phyloP scores from a whole-genome alignment of 2,888 invertebrate genomes.

The Microchrysa polita region DNA sequence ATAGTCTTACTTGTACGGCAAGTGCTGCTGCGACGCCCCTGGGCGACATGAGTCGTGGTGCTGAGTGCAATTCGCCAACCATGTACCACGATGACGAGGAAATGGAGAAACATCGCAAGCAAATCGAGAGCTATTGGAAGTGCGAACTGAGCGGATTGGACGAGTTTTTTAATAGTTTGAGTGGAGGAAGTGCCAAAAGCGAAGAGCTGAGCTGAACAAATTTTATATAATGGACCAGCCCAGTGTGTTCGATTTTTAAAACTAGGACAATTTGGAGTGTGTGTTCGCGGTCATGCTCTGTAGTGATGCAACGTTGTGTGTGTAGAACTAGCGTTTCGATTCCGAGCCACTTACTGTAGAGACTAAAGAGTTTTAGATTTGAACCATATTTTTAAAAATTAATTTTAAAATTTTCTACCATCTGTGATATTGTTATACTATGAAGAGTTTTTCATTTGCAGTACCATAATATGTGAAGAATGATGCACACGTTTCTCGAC shows the following conservation, averaged over 20 bases:
- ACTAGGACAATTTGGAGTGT: not conserved
- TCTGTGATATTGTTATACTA: slow-evolving; percentile 58
- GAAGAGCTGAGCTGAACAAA: slow-evolving; percentile 5
- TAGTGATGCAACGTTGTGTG: too few species aligned
- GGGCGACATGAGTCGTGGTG: too few species aligned
- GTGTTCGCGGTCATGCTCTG: too few species aligned
- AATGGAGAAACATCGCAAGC: slow-evolving; percentile 55
- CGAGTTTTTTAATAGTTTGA: slow-evolving; percentile 69
- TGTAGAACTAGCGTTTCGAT: not conserved
- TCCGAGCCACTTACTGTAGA: not conserved
- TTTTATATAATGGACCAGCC: not conserved
- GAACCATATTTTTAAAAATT: slow-evolving; percentile 5
- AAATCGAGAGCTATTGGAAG: slow-evolving; percentile 60
- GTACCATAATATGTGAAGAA: slow-evolving; percentile 56
- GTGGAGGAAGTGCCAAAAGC: slow-evolving; percentile 50
- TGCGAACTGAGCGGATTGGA: slow-evolving; percentile 69
- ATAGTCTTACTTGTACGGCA: slow-evolving; percentile 25
- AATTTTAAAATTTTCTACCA: slow-evolving; percentile 23
- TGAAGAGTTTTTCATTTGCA: slow-evolving; percentile 65
- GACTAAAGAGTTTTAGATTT: not conserved
- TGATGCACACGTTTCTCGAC: slow-evolving; percentile 49
- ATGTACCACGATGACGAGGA: slow-evolving; percentile 49
- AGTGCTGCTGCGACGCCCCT: too few species aligned
- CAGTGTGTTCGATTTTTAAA: not conserved
- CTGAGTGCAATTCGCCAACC: not conserved